phyloP scores from a whole-genome alignment of 1,140 invertebrate genomes.

The Trinorchestia longiramus region DNA sequence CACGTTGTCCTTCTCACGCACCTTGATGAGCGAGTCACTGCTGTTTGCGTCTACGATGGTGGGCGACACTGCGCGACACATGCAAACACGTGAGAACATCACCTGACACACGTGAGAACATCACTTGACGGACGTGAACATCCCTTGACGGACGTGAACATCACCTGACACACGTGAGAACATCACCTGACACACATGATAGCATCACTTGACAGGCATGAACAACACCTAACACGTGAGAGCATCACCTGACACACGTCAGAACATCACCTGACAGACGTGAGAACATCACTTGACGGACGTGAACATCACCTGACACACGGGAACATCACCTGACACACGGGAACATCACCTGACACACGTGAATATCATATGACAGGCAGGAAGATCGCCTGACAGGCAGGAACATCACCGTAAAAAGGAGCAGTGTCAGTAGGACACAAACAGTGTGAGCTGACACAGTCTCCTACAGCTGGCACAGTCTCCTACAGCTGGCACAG shows the following conservation, averaged over 20 bases:
- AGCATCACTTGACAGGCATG: background rate
- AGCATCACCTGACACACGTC: background rate
- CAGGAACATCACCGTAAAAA: background rate
- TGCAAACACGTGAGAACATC: background rate
- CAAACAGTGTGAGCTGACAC: too few relatives aligned
- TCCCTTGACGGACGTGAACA: background rate
- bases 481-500: too few relatives aligned
- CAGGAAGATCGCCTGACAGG: background rate
- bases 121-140: too few relatives aligned
- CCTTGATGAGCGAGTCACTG: constrained; percentile 85
- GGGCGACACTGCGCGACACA: constrained; percentile 74
- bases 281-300: background rate
- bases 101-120: background rate
- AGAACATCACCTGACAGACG: too few relatives aligned
- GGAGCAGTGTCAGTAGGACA: too few relatives aligned
- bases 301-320: background rate
- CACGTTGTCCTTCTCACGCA: constrained; percentile 83
- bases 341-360: too few relatives aligned
- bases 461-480: too few relatives aligned
- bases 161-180: background rate
- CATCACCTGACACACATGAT: too few relatives aligned
- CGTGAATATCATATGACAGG: background rate
- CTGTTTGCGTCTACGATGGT: constrained; percentile 90
- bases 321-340: too few relatives aligned
- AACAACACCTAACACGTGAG: background rate